Conservation (phyloP, 2,888 invertebrate species). For the Caradrina kadenii region DNA sequence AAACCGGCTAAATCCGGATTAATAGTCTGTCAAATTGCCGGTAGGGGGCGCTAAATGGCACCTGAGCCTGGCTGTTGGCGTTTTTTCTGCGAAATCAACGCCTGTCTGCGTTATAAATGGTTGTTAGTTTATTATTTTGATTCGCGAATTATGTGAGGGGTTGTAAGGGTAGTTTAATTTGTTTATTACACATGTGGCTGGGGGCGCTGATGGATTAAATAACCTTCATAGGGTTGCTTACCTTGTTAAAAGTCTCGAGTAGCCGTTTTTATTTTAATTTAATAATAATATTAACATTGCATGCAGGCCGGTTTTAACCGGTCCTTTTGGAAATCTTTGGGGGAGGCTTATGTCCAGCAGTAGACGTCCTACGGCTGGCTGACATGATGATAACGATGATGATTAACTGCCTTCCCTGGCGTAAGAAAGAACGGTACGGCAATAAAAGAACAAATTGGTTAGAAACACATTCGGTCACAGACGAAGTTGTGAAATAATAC, state of each 20-base stretch:
- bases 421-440: too few species aligned
- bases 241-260: neutral
- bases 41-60: constrained; percentile 79
- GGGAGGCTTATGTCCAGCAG: too few species aligned
- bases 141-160: constrained; percentile 46
- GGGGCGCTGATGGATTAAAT: constrained; percentile 30
- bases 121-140: constrained; percentile 61
- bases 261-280: too few species aligned
- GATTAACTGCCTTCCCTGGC: too few species aligned
- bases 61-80: constrained; percentile 77
- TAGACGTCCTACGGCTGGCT: too few species aligned
- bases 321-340: too few species aligned
- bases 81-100: constrained; percentile 65
- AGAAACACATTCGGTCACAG: too few species aligned
- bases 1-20: constrained; percentile 85
- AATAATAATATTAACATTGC: too few species aligned
- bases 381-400: too few species aligned
- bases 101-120: constrained; percentile 60
- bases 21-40: constrained; percentile 89
- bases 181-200: constrained; percentile 59
- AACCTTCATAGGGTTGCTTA: constrained; percentile 3
- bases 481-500: too few species aligned
- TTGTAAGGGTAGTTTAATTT: constrained; percentile 45
- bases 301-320: too few species aligned
- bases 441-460: too few species aligned